Conservation (phyloP, 1,140 invertebrate genomes). For the Nymphalis io region DNA sequence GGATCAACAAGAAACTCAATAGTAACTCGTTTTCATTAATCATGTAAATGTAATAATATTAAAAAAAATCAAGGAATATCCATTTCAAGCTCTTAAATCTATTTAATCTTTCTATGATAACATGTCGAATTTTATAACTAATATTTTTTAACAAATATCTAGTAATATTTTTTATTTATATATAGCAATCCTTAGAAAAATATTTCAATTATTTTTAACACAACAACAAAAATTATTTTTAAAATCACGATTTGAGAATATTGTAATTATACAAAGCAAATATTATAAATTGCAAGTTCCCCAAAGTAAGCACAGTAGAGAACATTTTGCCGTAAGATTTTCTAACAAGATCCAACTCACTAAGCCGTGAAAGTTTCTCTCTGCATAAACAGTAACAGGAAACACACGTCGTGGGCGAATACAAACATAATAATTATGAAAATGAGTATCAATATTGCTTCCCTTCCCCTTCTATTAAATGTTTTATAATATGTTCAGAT, state of each 20-base stretch:
- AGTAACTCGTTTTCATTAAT: too few relatives aligned
- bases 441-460: neutral
- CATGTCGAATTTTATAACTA: too few relatives aligned
- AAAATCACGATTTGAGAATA: neutral
- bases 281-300: neutral
- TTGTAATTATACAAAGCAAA: slow-evolving; percentile 14
- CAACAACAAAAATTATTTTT: neutral
- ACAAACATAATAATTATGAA: neutral
- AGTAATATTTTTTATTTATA: too few relatives aligned
- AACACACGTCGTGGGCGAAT: neutral
- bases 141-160: too few relatives aligned
- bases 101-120: too few relatives aligned
- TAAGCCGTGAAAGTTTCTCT: slow-evolving; percentile 9
- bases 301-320: slow-evolving; percentile 2
- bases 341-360: slow-evolving; percentile 15
- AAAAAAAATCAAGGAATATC: too few relatives aligned
- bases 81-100: too few relatives aligned
- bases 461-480: too few relatives aligned
- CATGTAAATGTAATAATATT: too few relatives aligned
- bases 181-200: too few relatives aligned
- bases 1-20: too few relatives aligned
- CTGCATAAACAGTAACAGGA: neutral
- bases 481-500: too few relatives aligned
- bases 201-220: neutral
- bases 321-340: slow-evolving; percentile 12